Evolutionary conservation across 2,797 vertebrate genomes (phyloP), one percentile per base, ranked within the genome.

Genomic region (Intellagama lesueurii): DNA sequence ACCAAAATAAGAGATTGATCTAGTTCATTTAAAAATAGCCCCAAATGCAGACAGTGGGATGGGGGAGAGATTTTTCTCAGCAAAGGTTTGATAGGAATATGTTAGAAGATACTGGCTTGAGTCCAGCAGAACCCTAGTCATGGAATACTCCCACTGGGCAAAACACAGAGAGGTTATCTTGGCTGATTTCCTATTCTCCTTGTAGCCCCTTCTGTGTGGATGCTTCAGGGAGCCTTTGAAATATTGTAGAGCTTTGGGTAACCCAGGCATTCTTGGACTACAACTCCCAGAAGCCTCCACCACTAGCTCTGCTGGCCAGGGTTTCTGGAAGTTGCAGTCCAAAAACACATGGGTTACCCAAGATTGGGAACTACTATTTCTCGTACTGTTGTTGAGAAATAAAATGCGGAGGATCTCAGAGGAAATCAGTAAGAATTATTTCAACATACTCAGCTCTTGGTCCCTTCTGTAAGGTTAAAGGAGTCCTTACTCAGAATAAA

Each of bases 41-140:
- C 66, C n/a, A 52, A 80, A 81, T 30, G n/a, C 66, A 80, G 47
- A 87, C 22, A 69, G 47, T 73, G 14, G 24, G 28, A 44, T 26
- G 49, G 11, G 44, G 52, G 52, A 56, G 85, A 90, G 87, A 81
- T 7, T 88, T 91, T 90, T 83, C 88, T 92, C 77, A 85, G 3
- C 14, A 81, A 56, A 0, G 0, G 7, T 88, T 92, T 92, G 81
- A 89, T 76, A 56, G 0, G 79, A 70, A 82, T 56, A 76, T 44
- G 32, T 86, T 86, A 73, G 75, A 90, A 79, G 90, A 83, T 26
- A 28, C 6, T 30, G 52, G 17, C 35, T 66, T 86, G 16, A 35
- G 56, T 47, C 68, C 24, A 52, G 49, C 47, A 56, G 69, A 84
- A 84, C 47, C 70, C 52, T 69, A 73, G 22, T 49, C 22, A 32